Evolutionary conservation across 2,113 vertebrate genomes (phyloP), one percentile per base, ranked within the genome.

Genomic region (Tachuris rubrigastra): DNA sequence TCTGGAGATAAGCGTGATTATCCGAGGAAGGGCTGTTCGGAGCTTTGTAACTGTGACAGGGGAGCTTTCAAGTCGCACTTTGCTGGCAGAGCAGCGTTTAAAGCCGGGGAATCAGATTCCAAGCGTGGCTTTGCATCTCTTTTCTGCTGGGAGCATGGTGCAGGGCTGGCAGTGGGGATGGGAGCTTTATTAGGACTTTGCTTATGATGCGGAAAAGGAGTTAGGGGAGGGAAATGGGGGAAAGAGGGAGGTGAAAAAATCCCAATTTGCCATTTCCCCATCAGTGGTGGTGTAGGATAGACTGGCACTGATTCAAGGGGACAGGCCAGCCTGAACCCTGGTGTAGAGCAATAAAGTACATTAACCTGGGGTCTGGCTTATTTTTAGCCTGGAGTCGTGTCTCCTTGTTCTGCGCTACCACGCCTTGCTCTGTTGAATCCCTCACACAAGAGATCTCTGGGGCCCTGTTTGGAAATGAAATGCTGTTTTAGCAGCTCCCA

Each of bases 1-100:
- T 99, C 99, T 99, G 97, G 97, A 98, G 98, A 99, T 99, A 98
- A 98, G 98, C 79, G 80, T 85, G 98, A 98, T 98, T 98, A 99
- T 99, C 98, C 98, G 91, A 96, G 98, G 97, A 98, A 96, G 96
- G 98, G 97, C 98, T 98, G 98, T 98, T 98, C 96, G 98, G 97
- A 98, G 98, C 98, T 99, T 99, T 99, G 98, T 98, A 98, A 98
- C 97, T 96, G 98, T 98, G 96, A 98, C 98, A 98, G 98, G 98
- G 98, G 98, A 98, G 97, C 98, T 99, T 98, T 98, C 97, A 98
- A 98, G 98, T 98, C 93, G 94, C 98, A 97, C 98, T 98, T 98
- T 97, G 97, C 98, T 98, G 98, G 97, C 97, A 77, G 96, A 98
- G 98, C 97, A 84, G 97, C 95, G 97, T 71, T 96, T 97, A 98